Percentiles rank a stretch among this genome's conserved stretches.
Conservation (phyloP, 2,797 vertebrate genomes). For the Rhabdomys pumilio region DNA sequence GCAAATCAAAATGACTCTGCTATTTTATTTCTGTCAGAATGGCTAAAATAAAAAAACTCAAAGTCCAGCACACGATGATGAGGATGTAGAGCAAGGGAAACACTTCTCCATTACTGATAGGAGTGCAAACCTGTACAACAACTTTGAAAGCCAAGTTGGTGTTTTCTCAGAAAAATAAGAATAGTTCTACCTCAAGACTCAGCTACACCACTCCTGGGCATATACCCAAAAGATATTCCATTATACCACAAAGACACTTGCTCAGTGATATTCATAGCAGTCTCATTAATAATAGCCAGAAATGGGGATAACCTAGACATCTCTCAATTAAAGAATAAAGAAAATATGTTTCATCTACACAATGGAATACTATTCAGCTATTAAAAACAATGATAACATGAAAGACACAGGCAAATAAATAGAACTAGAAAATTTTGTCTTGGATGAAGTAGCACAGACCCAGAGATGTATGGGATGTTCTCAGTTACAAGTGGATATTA, state of each 20-base stretch:
- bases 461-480: neutral
- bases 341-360: neutral
- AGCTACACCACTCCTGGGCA: neutral
- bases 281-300: neutral
- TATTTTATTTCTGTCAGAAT: neutral
- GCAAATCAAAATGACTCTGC: too few species aligned
- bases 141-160: neutral
- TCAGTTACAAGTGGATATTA: neutral
- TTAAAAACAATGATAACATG: neutral
- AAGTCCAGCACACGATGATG: neutral
- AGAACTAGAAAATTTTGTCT: neutral
- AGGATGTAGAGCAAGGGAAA: neutral
- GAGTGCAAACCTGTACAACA: neutral
- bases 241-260: neutral
- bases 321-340: neutral
- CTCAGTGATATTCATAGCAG: neutral
- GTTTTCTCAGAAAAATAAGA: neutral
- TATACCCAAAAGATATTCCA: neutral
- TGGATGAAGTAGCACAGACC: neutral
- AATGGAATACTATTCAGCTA: neutral
- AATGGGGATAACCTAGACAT: neutral
- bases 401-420: neutral
- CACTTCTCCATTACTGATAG: neutral
- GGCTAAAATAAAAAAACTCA: neutral
- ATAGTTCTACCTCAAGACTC: neutral